phyloP scores from a whole-genome alignment of 2,888 invertebrate species.

The Holacanthella duospinosa region DNA sequence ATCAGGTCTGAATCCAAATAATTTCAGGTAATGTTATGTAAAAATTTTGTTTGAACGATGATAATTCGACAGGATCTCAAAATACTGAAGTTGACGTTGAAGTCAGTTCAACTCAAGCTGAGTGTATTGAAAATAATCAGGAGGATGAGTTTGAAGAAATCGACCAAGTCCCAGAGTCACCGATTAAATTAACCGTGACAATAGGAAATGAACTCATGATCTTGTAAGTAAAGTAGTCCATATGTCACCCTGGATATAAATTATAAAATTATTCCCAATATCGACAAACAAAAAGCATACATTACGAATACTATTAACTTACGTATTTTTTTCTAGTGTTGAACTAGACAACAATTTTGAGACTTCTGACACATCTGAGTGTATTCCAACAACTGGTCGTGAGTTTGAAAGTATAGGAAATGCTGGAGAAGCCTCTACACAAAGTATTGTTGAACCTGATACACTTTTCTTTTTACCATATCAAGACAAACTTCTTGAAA shows the following conservation, averaged over 20 bases:
- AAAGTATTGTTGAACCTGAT: neutral
- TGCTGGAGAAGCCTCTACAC: neutral
- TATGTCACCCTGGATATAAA: neutral
- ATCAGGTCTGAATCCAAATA: too few species aligned
- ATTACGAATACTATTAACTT: too few species aligned
- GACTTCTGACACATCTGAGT: too few species aligned
- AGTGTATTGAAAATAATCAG: neutral
- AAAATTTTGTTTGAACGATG: too few species aligned
- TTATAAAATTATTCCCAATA: neutral
- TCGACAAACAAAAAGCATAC: too few species aligned
- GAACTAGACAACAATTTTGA: neutral
- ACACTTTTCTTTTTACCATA: neutral
- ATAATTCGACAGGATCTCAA: too few species aligned
- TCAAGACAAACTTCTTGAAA: neutral
- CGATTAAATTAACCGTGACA: neutral
- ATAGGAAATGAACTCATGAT: neutral
- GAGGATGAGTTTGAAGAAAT: neutral
- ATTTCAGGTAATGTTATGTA: too few species aligned
- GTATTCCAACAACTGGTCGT: too few species aligned
- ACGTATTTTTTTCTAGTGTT: neutral
- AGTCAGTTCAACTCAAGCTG: too few species aligned
- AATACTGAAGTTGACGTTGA: too few species aligned
- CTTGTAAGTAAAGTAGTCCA: neutral
- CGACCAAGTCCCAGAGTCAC: too few species aligned
- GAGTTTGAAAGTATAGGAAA: too few species aligned